Evolutionary conservation across 2,113 vertebrate species (phyloP).

Genomic region (Dunckerocampus dactyliophorus): DNA sequence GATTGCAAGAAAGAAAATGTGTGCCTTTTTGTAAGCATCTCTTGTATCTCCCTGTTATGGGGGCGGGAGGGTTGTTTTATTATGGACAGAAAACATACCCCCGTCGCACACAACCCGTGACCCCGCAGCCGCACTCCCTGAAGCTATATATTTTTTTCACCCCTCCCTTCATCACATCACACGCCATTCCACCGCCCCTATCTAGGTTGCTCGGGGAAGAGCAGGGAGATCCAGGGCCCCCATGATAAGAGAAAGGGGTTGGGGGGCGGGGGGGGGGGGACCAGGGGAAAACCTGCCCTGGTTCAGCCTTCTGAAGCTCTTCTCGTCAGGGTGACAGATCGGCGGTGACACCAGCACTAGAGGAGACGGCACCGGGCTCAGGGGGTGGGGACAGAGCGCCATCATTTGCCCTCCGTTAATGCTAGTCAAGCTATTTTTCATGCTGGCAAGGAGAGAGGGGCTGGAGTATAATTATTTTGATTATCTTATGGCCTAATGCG

Average conservation of each 20-base stretch:
- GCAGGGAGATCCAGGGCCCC: slow-evolving; percentile 62
- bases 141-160: slow-evolving; percentile 52
- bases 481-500: slow-evolving; percentile 76
- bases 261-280: slow-evolving; percentile 29
- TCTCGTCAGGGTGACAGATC: slow-evolving; percentile 78
- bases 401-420: slow-evolving; percentile 74
- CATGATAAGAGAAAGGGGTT: slow-evolving; percentile 14
- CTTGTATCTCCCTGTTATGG: slow-evolving; percentile 25
- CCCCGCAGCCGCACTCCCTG: slow-evolving; percentile 59
- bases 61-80: slow-evolving; percentile 46
- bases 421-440: slow-evolving; percentile 74
- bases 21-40: slow-evolving; percentile 19
- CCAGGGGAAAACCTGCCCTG: slow-evolving; percentile 73
- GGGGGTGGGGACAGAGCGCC: slow-evolving; percentile 63
- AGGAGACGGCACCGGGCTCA: slow-evolving; percentile 63
- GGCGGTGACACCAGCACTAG: slow-evolving; percentile 73
- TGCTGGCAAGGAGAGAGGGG: slow-evolving; percentile 66
- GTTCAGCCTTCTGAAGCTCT: slow-evolving; percentile 73
- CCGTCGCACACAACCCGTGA: slow-evolving; percentile 55
- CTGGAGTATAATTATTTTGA: slow-evolving; percentile 79
- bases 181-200: slow-evolving; percentile 29
- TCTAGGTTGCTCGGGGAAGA: slow-evolving; percentile 51
- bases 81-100: slow-evolving; percentile 69
- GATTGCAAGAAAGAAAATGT: not conserved
- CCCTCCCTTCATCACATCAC: slow-evolving; percentile 38